Base-by-base conservation (phyloP, 2,888 invertebrate genomes). In the Dichetophora obliterata region DNA sequence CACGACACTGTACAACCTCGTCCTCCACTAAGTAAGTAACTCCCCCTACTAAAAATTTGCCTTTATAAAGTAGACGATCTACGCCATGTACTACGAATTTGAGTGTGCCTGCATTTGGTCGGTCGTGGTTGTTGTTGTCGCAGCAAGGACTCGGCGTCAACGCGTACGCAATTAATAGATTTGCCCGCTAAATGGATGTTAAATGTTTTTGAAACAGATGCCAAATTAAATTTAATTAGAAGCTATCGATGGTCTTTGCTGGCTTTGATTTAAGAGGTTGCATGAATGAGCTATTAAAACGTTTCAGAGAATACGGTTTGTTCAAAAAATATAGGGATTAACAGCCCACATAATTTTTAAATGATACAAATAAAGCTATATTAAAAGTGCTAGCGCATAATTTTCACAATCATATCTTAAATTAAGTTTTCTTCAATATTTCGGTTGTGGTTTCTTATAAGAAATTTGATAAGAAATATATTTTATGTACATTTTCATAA, bases 161-260 rank as follows among this genome's bases (percentile, higher is more conserved):
- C 34, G 70, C 31, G 66, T 76, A 77, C 80, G 83, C 85, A 86
- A 86, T 86, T 87, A 86, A 84, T 83, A 82, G 83, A 85, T 86
- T 84, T 83, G 84, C 83, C 82, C 79, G 82, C 79, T 83, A 87
- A 86, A 86, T 87, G 87, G 84, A 84, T 84, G 85, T 86, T 86
- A 85, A 86, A 85, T 87, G 88, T 83, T 84, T 83, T 83, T 77
- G 82, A 83, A 86, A 82, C 87, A 87, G 85, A 86, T 86, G 87
- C 85, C 83, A 79, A 83, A 85, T 85, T 85, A 82, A 84, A 86
- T 84, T 84, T 82, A 86, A 86, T 83, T 83, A 85, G 65, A 54
- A 74, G 37, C 52, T 16, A 11, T 59, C n/a, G 72, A 37, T 71
- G 43, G 5, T 43, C 31, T 4, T 31, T 11, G 70, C 14, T 57